phyloP scores from a whole-genome alignment of 1,140 invertebrate genomes.

The Pseudomyrmex sp. region DNA sequence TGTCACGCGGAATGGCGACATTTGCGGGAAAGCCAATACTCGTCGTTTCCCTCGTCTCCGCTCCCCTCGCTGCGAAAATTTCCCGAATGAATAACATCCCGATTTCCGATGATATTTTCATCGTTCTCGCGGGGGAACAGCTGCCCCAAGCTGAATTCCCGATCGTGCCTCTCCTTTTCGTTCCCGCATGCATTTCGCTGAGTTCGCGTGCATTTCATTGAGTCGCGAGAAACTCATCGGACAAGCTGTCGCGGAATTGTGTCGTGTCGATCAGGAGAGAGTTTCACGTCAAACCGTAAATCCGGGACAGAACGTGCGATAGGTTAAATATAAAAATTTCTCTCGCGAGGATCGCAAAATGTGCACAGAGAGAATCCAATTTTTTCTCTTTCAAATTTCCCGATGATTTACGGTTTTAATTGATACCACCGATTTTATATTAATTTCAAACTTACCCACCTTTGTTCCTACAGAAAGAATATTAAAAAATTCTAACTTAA shows the following conservation, averaged over 20 bases:
- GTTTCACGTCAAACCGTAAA: background rate
- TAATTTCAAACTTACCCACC: too few relatives aligned
- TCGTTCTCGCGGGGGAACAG: constrained; percentile 17
- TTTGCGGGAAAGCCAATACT: constrained; percentile 34
- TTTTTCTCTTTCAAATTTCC: too few relatives aligned
- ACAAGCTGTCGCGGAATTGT: constrained; percentile 6
- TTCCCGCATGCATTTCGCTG: background rate
- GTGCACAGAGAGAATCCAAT: too few relatives aligned
- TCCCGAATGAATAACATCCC: constrained; percentile 12
- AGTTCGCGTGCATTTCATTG: too few relatives aligned
- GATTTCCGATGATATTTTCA: constrained; percentile 23
- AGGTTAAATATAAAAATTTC: too few relatives aligned
- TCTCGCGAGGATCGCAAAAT: too few relatives aligned
- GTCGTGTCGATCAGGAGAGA: background rate
- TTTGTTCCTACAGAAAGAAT: too few relatives aligned
- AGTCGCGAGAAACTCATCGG: constrained; percentile 9
- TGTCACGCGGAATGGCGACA: constrained; percentile 11
- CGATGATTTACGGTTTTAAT: too few relatives aligned
- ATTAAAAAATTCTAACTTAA: too few relatives aligned
- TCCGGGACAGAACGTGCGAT: too few relatives aligned
- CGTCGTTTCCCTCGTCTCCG: background rate
- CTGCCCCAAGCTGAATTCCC: background rate
- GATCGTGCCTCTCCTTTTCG: background rate
- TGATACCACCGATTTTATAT: too few relatives aligned
- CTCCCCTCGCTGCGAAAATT: constrained; percentile 9